Conservation (phyloP, 2,888 invertebrate genomes). For the Synanthedon andrenaeformis region DNA sequence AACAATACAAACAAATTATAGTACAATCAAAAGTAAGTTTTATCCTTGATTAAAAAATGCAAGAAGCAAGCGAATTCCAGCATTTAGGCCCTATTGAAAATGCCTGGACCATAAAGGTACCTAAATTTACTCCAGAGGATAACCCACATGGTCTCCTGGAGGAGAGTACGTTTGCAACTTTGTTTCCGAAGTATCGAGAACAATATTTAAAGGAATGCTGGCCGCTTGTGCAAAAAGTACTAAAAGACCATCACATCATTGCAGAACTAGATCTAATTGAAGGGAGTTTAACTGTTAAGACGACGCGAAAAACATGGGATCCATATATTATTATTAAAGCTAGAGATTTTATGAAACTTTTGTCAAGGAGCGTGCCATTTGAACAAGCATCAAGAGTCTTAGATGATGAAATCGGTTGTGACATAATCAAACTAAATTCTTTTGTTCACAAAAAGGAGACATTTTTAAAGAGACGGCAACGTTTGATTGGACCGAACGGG, state of each 20-base stretch:
- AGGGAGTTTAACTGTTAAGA: constrained; percentile 93
- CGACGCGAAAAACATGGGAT: constrained; percentile 98
- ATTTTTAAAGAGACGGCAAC: constrained; percentile 93
- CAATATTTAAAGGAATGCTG: constrained; percentile 95
- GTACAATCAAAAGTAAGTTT: no score
- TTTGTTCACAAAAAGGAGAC: constrained; percentile 91
- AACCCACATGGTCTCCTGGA: constrained; percentile 90
- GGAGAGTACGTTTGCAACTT: constrained; percentile 95
- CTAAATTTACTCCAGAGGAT: constrained; percentile 87
- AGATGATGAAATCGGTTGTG: constrained; percentile 92
- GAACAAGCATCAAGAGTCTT: constrained; percentile 92
- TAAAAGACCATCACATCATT: constrained; percentile 82
- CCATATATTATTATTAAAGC: constrained; percentile 97
- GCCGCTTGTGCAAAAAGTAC: constrained; percentile 90
- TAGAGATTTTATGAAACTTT: constrained; percentile 92
- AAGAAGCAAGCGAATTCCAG: constrained; percentile 29
- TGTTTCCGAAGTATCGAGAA: constrained; percentile 98
- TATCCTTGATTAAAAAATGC: neutral
- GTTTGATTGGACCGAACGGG: constrained; percentile 97
- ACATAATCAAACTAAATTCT: constrained; percentile 96
- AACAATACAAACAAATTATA: no score
- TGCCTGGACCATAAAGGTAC: constrained; percentile 89
- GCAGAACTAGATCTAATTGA: constrained; percentile 94
- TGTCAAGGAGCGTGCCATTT: constrained; percentile 95
- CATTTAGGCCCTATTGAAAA: constrained; percentile 77